phyloP scores from a whole-genome alignment of 2,888 invertebrate genomes.

The Eulithis testata region DNA sequence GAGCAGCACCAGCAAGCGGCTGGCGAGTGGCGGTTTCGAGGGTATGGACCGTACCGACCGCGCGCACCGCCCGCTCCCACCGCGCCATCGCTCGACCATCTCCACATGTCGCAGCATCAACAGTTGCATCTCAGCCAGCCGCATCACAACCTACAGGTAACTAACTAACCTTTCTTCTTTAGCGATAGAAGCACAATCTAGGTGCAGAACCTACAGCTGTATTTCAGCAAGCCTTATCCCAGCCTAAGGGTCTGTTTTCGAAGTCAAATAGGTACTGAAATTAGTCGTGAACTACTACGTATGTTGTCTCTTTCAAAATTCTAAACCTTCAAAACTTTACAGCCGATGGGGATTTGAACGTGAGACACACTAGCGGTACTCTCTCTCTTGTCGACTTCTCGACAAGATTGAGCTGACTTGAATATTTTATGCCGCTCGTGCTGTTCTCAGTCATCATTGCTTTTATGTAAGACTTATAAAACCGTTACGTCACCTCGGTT shows the following conservation, averaged over 20 bases:
- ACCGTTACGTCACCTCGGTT: conserved; percentile 12
- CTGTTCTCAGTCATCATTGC: not conserved
- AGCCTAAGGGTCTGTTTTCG: too few species aligned
- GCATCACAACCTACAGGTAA: conserved; percentile 92
- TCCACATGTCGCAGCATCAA: conserved; percentile 95
- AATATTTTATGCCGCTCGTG: conserved; percentile 25
- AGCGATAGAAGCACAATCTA: not conserved
- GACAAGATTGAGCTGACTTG: conserved; percentile 5
- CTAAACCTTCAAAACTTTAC: not conserved
- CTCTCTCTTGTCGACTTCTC: conserved; percentile 1
- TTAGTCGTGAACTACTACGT: too few species aligned
- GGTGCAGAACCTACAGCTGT: too few species aligned
- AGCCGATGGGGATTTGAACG: conserved; percentile 18
- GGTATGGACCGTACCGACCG: conserved; percentile 80
- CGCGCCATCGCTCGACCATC: conserved; percentile 70
- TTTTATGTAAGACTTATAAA: conserved; percentile 14
- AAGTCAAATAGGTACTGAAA: too few species aligned
- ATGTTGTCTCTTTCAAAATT: not conserved
- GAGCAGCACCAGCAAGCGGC: conserved; percentile 95
- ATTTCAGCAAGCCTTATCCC: too few species aligned
- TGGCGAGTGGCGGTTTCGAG: conserved; percentile 83
- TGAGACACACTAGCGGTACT: conserved; percentile 1
- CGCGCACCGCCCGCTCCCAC: conserved; percentile 64
- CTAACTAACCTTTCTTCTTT: not conserved
- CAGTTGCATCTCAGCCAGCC: conserved; percentile 94